A percentile compares a stretch with the other conserved stretches of the same genome.
These are phyloP conservation scores for Acanthosepion pharaonis DNA, from an alignment of 2,888 invertebrate genomes.

Conservation along the genomic window DNA sequence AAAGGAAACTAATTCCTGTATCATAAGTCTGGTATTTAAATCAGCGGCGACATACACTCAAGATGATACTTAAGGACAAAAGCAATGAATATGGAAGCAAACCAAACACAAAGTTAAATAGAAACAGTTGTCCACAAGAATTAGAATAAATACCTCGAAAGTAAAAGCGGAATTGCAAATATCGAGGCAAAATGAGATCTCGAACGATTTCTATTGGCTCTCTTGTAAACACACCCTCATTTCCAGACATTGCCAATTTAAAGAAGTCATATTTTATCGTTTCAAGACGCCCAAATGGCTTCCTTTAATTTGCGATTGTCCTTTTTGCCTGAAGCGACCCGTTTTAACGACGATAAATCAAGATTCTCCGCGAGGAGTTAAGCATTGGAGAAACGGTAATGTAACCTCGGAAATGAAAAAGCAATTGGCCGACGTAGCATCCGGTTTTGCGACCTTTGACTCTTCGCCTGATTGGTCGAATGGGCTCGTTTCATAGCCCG, in stretches of 20 bases:
- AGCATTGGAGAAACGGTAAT: not conserved
- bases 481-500: not conserved
- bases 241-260: not conserved
- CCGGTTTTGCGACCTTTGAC: not conserved
- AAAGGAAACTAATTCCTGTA: too few relatives aligned
- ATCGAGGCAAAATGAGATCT: not conserved
- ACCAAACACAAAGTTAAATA: too few relatives aligned
- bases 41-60: too few relatives aligned
- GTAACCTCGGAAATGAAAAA: not conserved
- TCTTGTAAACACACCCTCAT: not conserved
- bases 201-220: not conserved
- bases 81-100: too few relatives aligned
- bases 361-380: not conserved
- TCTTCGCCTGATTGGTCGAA: not conserved
- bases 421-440: not conserved
- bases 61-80: too few relatives aligned
- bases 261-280: not conserved
- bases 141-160: too few relatives aligned
- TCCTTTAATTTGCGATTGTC: slow-evolving; percentile 2
- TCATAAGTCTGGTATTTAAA: too few relatives aligned
- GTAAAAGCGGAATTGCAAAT: not conserved
- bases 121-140: too few relatives aligned
- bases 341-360: not conserved
- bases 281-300: not conserved
- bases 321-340: not conserved